phyloP scores from a whole-genome alignment of 2,888 invertebrate genomes.

The Mimas tiliae region DNA sequence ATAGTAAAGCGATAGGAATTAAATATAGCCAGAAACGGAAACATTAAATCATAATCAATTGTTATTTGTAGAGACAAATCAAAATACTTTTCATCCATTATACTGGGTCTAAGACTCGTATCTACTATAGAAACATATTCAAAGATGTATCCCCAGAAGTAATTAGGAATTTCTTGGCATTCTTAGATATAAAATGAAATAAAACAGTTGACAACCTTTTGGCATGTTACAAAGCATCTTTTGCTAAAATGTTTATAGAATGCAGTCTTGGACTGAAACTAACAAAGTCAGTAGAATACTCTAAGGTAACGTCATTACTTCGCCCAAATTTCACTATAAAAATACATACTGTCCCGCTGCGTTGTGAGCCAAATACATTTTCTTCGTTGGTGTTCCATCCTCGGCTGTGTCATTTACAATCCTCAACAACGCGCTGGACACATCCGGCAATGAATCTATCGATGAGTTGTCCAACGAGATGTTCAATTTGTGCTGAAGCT shows the following conservation, averaged over 20 bases:
- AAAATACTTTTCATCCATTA: neutral
- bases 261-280: no score
- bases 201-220: neutral
- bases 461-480: constrained; percentile 65
- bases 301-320: no score
- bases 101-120: constrained; percentile 1
- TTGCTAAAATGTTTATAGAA: neutral
- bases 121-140: no score
- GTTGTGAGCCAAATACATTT: constrained; percentile 91
- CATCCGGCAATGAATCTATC: constrained; percentile 60
- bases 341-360: constrained; percentile 87
- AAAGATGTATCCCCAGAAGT: no score
- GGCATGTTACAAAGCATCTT: neutral
- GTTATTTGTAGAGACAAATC: no score
- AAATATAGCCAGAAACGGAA: no score
- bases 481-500: constrained; percentile 85
- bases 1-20: no score
- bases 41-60: no score
- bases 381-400: constrained; percentile 60
- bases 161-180: no score
- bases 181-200: no score
- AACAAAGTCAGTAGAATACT: no score
- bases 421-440: constrained; percentile 87
- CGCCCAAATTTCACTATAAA: neutral
- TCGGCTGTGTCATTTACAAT: constrained; percentile 78